Percentiles rank a stretch among this genome's conserved stretches.
phyloP scores from a whole-genome alignment of 2,888 invertebrate species.

The Protula sp. region DNA sequence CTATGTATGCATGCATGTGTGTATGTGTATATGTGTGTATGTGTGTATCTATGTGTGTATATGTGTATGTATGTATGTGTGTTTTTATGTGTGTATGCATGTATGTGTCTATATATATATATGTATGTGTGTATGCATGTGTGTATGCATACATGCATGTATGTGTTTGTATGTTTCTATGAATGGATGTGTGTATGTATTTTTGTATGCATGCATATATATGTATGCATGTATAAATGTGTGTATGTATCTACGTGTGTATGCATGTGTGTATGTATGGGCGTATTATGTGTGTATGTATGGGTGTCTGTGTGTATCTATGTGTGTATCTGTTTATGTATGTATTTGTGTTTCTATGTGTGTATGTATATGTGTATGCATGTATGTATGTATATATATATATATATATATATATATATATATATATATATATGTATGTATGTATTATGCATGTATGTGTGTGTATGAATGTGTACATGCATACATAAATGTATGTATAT shows the following conservation, averaged over 20 bases:
- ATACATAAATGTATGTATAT: no score
- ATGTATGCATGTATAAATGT: background rate
- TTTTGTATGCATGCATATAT: background rate
- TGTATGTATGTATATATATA: background rate
- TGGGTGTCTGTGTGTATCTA: background rate
- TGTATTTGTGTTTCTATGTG: background rate
- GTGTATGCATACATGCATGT: background rate
- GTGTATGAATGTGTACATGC: no score
- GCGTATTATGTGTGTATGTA: slow-evolving; percentile 4
- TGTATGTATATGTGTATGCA: background rate
- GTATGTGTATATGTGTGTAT: slow-evolving; percentile 1
- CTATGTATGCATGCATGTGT: background rate
- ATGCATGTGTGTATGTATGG: slow-evolving; percentile 2
- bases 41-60: no score
- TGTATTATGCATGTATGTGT: no score
- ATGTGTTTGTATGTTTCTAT: background rate
- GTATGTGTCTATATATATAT: no score
- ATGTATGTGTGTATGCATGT: background rate
- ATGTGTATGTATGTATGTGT: slow-evolving; percentile 2
- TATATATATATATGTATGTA: no score
- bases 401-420: background rate
- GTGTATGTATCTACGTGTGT: background rate
- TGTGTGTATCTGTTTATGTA: slow-evolving; percentile 4
- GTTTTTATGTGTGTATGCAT: slow-evolving; percentile 4
- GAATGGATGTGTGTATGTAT: background rate